These are phyloP conservation scores for Procambarus virginalis DNA, from an alignment of 1,140 invertebrate genomes.

Conservation along the genomic window DNA sequence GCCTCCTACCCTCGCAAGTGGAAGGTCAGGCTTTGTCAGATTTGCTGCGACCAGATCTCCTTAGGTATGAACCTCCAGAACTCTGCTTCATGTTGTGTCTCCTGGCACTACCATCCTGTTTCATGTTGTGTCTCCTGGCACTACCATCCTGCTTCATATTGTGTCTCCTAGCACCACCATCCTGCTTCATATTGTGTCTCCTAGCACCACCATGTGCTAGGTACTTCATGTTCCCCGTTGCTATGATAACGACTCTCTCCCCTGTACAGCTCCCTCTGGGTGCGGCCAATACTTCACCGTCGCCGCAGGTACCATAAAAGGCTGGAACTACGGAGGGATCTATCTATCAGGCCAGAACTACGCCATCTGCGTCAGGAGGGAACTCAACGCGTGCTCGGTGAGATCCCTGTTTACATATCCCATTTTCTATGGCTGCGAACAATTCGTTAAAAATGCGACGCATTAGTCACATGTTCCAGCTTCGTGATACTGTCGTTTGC, in stretches of 20 bases:
- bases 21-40: background rate
- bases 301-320: slow-evolving; percentile 23
- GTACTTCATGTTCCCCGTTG: too few species aligned
- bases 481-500: background rate
- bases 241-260: too few species aligned
- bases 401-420: background rate
- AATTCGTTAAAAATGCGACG: background rate
- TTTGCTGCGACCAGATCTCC: background rate
- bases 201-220: too few species aligned
- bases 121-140: too few species aligned
- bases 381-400: slow-evolving; percentile 35
- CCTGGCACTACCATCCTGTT: too few species aligned
- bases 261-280: slow-evolving; percentile 32
- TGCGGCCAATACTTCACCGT: slow-evolving; percentile 53
- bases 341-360: slow-evolving; percentile 49
- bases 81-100: too few species aligned
- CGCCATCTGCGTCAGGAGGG: slow-evolving; percentile 41
- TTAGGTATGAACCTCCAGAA: background rate
- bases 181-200: too few species aligned
- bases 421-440: background rate
- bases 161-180: too few species aligned
- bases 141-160: too few species aligned
- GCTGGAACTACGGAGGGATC: slow-evolving; percentile 35
- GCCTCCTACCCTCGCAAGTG: background rate
- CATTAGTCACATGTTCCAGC: background rate